phyloP scores from a whole-genome alignment of 2,888 invertebrate species.

The Ormyrus nitidulus region DNA sequence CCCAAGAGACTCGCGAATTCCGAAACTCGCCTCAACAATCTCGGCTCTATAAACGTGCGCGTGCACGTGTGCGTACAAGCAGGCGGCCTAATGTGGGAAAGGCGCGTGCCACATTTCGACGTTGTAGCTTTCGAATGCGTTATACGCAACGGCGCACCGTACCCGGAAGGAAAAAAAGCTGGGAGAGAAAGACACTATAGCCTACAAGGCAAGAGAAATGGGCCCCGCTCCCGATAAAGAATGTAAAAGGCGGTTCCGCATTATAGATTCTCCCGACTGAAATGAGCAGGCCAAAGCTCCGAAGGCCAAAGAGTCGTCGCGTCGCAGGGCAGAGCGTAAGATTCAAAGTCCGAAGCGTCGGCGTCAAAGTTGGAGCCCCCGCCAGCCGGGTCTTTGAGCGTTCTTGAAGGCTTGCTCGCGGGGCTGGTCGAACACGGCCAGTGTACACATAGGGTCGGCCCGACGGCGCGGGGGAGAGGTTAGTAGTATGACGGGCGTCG shows the following conservation, averaged over 20 bases:
- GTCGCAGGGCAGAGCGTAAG: not conserved
- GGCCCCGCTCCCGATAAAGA: not conserved
- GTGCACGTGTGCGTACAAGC: not conserved
- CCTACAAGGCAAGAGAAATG: not conserved
- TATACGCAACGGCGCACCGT: not conserved
- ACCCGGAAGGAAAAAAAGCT: not conserved
- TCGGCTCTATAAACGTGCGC: not conserved
- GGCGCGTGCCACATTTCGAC: constrained; percentile 25
- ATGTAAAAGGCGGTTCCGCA: too few species aligned
- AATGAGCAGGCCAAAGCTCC: too few species aligned
- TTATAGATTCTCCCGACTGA: too few species aligned
- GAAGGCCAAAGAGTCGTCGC: too few species aligned
- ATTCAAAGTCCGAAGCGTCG: not conserved
- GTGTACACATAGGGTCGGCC: constrained; percentile 65
- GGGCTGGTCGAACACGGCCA: constrained; percentile 63
- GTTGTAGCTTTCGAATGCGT: not conserved
- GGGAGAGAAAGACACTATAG: not conserved
- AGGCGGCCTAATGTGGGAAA: constrained; percentile 26
- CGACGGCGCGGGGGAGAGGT: constrained; percentile 58
- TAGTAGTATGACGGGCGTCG: constrained; percentile 74
- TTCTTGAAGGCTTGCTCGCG: constrained; percentile 61
- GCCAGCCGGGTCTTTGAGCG: constrained; percentile 62
- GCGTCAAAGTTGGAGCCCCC: not conserved
- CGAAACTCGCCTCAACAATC: constrained; percentile 11
- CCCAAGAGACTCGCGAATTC: constrained; percentile 1